These are phyloP conservation scores for Piscicola geometra DNA, from an alignment of 2,888 invertebrate species.

Conservation along the genomic window DNA sequence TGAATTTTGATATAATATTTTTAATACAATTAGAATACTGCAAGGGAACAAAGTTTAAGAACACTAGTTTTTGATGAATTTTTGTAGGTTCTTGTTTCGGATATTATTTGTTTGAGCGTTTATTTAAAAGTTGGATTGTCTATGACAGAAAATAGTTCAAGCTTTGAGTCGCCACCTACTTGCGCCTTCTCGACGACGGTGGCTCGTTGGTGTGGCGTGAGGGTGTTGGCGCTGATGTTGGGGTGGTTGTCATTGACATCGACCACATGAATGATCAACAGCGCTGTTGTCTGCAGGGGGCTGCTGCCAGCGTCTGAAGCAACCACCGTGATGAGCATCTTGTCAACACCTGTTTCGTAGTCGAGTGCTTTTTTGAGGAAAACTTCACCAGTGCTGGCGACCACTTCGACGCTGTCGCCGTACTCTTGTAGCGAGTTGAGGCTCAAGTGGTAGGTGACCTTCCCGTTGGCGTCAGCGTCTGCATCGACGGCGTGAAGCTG, in stretches of 20 bases:
- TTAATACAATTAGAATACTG: too few species aligned
- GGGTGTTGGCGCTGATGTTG: conserved; percentile 39
- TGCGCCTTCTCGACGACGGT: conserved; percentile 37
- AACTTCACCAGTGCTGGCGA: conserved; percentile 37
- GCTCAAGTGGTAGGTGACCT: conserved; percentile 40
- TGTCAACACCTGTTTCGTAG: conserved; percentile 31
- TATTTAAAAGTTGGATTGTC: not conserved
- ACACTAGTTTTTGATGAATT: too few species aligned
- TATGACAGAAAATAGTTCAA: too few species aligned
- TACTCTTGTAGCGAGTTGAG: conserved; percentile 30
- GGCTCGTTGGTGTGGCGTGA: conserved; percentile 34
- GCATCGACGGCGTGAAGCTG: conserved; percentile 40
- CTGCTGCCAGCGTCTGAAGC: conserved; percentile 39
- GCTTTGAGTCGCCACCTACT: too few species aligned
- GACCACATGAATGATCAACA: conserved; percentile 38
- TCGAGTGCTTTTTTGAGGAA: conserved; percentile 37
- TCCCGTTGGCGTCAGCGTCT: conserved; percentile 41
- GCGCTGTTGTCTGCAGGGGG: conserved; percentile 37
- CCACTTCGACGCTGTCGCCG: conserved; percentile 38
- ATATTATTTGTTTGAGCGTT: not conserved
- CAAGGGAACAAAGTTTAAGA: too few species aligned
- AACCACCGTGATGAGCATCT: conserved; percentile 35
- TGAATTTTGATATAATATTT: too few species aligned
- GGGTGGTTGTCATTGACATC: conserved; percentile 43
- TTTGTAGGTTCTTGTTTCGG: too few species aligned